Conservation (phyloP, 2,113 vertebrate genomes). For the Bathybates hornii region DNA sequence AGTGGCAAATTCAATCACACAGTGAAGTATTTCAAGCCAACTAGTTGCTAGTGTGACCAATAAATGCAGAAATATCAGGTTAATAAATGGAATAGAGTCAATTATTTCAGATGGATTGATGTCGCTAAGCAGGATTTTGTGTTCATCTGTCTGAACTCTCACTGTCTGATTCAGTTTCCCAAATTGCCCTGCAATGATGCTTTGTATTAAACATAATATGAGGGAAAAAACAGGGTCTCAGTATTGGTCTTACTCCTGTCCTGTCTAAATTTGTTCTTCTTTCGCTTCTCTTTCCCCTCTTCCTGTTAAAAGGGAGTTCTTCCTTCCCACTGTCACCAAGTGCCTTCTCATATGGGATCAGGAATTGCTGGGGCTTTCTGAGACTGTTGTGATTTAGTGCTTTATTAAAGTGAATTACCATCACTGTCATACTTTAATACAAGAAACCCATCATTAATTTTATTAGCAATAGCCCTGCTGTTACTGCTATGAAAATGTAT, state of each 20-base stretch:
- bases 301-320: not conserved
- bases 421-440: not conserved
- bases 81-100: not conserved
- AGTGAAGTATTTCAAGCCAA: not conserved
- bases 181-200: not conserved
- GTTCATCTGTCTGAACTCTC: not conserved
- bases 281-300: not conserved
- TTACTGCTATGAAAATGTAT: not conserved
- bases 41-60: not conserved
- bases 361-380: not conserved
- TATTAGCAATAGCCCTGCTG: not conserved
- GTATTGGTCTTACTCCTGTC: not conserved
- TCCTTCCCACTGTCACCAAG: not conserved
- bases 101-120: not conserved
- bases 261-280: not conserved
- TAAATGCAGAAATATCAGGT: not conserved
- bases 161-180: not conserved
- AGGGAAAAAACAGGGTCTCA: not conserved
- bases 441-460: not conserved
- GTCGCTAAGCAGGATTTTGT: not conserved
- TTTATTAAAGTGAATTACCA: not conserved
- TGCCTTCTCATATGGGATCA: not conserved
- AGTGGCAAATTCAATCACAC: not conserved
- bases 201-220: not conserved
- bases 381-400: not conserved